Evolutionary conservation across 1,140 invertebrate genomes (phyloP), one percentile per base, ranked within the genome.

Genomic region (Acromyrmex echinatior): DNA sequence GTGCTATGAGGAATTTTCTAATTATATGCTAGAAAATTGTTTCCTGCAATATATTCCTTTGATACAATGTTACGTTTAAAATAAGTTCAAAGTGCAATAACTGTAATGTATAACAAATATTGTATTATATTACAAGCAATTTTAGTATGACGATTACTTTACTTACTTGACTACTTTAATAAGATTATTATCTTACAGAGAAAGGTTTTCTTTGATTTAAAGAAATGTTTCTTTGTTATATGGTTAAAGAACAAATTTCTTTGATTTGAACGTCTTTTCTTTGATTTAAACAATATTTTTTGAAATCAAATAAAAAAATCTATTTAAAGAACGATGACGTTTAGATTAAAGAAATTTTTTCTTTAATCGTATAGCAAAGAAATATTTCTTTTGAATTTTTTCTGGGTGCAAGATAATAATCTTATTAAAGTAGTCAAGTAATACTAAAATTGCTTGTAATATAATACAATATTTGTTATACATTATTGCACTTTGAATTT

Each of bases 1-100:
- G 25, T 49, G 62, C 18, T 66, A 79, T 71, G 39, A 74, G 18
- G 25, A 82, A 82, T 74, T 49, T 82, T 74, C 53, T 62, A 73
- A 62, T 74, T 62, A 62, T 31, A 60, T 60, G 56, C 53, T 45
- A n/a, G 51, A 58, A 82, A 73, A 60, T 58, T 45, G 25, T 58
- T 56, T 45, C 16, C 35, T 60, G 51, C 66, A 49, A 73, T 18
- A 60, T 49, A 45, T 82, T 73, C 45, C 51, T 58, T 81, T 60
- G 51, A 45, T 14, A 14, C 49, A 35, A 25, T 4, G n/a, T 73
- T 45, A 21, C n/a, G 28, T 4, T 81, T 58, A n/a, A 73, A 58
- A 51, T 25, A 39, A 65, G 16, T 82, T 60, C 9, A 80, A 53
- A 21, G 4, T 18, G 21, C 35, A 21, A 35, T 16, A 39, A 12